Conservation (phyloP, 1,140 invertebrate genomes). For the Lanistes nyassanus region DNA sequence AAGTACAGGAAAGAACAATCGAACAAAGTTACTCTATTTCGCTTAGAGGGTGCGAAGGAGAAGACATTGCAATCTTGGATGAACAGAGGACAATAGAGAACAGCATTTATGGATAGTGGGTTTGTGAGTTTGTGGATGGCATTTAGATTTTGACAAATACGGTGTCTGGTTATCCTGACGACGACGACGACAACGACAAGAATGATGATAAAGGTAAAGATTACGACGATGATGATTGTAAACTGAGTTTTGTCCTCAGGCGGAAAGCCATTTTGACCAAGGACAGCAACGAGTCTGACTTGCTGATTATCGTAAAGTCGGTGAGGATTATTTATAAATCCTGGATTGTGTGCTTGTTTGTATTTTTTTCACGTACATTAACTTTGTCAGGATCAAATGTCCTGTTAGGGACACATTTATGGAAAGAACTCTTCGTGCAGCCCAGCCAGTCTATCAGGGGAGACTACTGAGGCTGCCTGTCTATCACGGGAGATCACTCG, state of each 20-base stretch:
- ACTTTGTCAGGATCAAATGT: no score
- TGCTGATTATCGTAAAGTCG: slow-evolving; percentile 59
- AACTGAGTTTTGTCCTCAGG: slow-evolving; percentile 30
- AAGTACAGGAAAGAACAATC: neutral
- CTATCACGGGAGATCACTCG: no score
- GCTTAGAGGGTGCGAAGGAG: neutral
- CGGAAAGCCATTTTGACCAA: slow-evolving; percentile 36
- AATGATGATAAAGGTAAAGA: neutral
- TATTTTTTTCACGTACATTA: no score
- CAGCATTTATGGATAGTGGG: neutral
- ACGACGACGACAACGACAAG: slow-evolving; percentile 1
- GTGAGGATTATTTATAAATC: slow-evolving; percentile 35
- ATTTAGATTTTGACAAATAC: no score
- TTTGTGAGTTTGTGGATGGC: no score
- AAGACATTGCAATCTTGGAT: neutral
- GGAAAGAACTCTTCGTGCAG: no score
- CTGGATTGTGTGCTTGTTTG: no score
- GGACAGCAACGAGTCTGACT: slow-evolving; percentile 47
- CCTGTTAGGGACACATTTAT: no score
- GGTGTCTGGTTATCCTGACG: neutral
- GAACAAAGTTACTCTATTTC: neutral
- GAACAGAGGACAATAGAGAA: slow-evolving; percentile 16
- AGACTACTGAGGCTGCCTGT: no score
- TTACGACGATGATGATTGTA: neutral
- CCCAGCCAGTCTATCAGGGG: no score